Evolutionary conservation across 2,797 vertebrate genomes (phyloP), one percentile per base, ranked within the genome.

Genomic region (Centroberyx gerrardi): DNA sequence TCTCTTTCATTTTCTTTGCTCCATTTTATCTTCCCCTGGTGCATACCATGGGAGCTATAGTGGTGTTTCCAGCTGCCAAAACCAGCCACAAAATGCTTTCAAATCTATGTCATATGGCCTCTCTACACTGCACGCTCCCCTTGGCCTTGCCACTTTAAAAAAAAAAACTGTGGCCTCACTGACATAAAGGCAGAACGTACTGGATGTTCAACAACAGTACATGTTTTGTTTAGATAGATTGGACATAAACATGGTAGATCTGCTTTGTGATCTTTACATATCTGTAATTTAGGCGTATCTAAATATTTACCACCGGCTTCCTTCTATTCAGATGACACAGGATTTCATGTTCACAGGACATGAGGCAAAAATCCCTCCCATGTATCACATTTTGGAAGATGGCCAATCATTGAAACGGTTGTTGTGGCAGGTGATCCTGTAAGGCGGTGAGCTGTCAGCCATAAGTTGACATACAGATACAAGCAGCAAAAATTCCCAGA

Each of bases 41-140:
- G 78, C 68, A 81, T 84, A 78, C 80, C 75, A 72, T 83, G 61
- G 75, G 78, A 56, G 64, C 74, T 85, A 80, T 87, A 84, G 76
- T 75, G 68, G 76, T 56, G 53, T 86, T 84, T 90, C 81, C 89
- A 87, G 84, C 87, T 90, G 91, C 90, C 86, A 88, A 83, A 86
- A 64, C 68, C 15, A 44, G 62, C 87, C 87, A 75, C 90, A 88
- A 81, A 92, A 78, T 86, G 76, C 77, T 88, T 88, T 91, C 56
- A 91, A 85, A 93, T 91, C 78, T 80, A 60, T 90, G 88, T 90
- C 87, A 92, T 80, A 80, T 89, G 83, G 82, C 70, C 61, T 7
- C 59, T 72, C 74, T 82, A 62, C 72, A 58, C 80, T 86, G 55
- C 70, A 54, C 83, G 78, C 80, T 71, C 83, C 71, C 66, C 46